phyloP scores from a whole-genome alignment of 2,113 vertebrate genomes.

The Phylloscopus whistleri region DNA sequence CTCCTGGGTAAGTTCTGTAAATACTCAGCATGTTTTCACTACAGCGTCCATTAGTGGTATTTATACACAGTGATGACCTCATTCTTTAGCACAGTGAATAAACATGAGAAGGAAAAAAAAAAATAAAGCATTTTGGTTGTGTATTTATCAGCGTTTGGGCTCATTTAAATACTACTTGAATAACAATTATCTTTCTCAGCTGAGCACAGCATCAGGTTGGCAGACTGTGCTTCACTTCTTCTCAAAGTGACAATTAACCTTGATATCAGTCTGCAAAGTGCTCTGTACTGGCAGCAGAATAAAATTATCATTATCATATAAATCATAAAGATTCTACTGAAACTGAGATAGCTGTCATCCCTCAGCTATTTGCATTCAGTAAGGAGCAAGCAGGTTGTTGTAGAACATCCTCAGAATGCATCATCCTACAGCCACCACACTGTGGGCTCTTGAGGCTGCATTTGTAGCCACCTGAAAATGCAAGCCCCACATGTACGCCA shows the following conservation, averaged over 20 bases:
- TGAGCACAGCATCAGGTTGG: conserved; percentile 40
- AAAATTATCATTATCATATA: conserved; percentile 50
- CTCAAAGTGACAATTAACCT: conserved; percentile 65
- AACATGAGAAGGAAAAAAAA: not conserved
- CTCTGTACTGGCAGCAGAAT: conserved; percentile 44
- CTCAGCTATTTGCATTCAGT: not conserved
- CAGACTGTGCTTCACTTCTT: conserved; percentile 43
- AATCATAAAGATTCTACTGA: conserved; percentile 45
- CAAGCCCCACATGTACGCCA: not conserved
- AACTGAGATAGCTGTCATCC: conserved; percentile 21
- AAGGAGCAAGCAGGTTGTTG: conserved; percentile 8
- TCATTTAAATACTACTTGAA: conserved; percentile 51
- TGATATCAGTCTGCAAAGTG: conserved; percentile 59
- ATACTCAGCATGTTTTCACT: not conserved
- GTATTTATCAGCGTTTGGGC: conserved; percentile 29
- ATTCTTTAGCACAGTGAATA: conserved; percentile 20
- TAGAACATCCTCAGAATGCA: not conserved
- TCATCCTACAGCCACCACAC: not conserved
- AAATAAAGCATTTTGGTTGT: not conserved
- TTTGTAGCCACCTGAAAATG: not conserved
- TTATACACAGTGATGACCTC: conserved; percentile 33
- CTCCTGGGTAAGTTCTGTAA: not conserved
- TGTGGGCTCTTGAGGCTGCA: not conserved
- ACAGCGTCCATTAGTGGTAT: not conserved
- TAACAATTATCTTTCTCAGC: conserved; percentile 41